Percentiles rank a stretch among this genome's conserved stretches.
phyloP scores from a whole-genome alignment of 2,888 invertebrate genomes.

The Diplazon laetatorius region DNA sequence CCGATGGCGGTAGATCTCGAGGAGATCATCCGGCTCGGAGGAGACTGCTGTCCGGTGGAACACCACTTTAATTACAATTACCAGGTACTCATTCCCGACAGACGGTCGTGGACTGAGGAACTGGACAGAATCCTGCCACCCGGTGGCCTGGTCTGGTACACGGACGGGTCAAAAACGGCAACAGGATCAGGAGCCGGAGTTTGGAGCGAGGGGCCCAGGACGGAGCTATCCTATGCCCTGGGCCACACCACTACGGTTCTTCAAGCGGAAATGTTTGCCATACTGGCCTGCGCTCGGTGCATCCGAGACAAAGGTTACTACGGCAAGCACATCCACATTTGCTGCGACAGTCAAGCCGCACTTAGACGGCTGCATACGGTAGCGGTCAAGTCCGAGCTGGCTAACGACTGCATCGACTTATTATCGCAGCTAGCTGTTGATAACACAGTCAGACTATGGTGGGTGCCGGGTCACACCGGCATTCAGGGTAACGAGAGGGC shows the following conservation, averaged over 20 bases:
- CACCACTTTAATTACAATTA: conserved; percentile 6
- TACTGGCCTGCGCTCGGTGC: neutral
- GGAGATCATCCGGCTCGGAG: conserved; percentile 3
- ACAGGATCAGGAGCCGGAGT: conserved; percentile 31
- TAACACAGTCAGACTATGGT: conserved; percentile 19
- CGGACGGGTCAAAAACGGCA: conserved; percentile 23
- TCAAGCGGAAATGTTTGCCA: conserved; percentile 15
- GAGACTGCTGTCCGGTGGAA: conserved; percentile 1
- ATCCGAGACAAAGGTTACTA: neutral
- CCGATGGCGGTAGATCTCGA: neutral
- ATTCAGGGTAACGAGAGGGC: conserved; percentile 22
- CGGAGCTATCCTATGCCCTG: conserved; percentile 3
- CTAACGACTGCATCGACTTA: neutral
- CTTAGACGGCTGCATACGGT: neutral
- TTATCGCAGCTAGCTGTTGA: neutral
- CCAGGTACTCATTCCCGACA: conserved; percentile 9
- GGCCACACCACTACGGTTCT: conserved; percentile 21
- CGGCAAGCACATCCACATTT: conserved; percentile 47
- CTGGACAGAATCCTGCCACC: neutral
- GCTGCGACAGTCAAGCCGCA: conserved; percentile 41
- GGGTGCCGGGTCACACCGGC: conserved; percentile 32
- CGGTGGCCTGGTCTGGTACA: conserved; percentile 31
- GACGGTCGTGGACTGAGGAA: conserved; percentile 4
- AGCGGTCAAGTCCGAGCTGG: neutral
- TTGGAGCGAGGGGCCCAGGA: conserved; percentile 26